A percentile compares a stretch with the other conserved stretches of the same genome.
Conservation (phyloP, 2,113 vertebrate species). For the Leiothrix lutea region DNA sequence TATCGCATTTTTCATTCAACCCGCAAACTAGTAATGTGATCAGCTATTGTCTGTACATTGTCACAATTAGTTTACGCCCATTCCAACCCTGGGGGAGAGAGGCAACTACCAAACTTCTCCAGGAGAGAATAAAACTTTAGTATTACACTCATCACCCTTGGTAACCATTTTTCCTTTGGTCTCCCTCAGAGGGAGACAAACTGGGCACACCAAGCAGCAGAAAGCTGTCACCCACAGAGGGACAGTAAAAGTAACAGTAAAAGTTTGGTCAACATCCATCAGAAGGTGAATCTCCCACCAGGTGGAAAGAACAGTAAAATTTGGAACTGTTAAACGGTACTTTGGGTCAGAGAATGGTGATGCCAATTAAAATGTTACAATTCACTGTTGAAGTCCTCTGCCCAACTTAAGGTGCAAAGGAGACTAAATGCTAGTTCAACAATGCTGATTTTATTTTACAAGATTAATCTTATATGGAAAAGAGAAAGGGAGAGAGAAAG, state of each 20-base stretch:
- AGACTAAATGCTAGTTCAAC: background rate
- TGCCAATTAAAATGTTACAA: background rate
- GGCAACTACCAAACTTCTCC: background rate
- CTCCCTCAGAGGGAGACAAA: background rate
- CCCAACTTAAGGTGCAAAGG: background rate
- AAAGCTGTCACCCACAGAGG: background rate
- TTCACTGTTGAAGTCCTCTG: background rate
- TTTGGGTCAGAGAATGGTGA: background rate
- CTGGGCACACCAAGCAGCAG: background rate
- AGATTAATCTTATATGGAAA: background rate
- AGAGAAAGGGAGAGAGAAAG: background rate
- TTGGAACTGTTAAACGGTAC: fast-evolving
- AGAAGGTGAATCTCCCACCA: background rate
- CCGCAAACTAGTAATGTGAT: background rate
- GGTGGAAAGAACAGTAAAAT: background rate
- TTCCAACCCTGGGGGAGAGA: background rate
- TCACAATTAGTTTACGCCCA: background rate
- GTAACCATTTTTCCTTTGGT: background rate
- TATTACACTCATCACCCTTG: background rate
- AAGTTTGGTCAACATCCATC: background rate
- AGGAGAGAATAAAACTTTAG: background rate
- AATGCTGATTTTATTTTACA: background rate
- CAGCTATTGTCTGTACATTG: background rate
- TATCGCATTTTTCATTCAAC: background rate
- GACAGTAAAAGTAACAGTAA: background rate